These are phyloP conservation scores for Cyclophora punctaria DNA, from an alignment of 2,888 invertebrate genomes.

Conservation along the genomic window DNA sequence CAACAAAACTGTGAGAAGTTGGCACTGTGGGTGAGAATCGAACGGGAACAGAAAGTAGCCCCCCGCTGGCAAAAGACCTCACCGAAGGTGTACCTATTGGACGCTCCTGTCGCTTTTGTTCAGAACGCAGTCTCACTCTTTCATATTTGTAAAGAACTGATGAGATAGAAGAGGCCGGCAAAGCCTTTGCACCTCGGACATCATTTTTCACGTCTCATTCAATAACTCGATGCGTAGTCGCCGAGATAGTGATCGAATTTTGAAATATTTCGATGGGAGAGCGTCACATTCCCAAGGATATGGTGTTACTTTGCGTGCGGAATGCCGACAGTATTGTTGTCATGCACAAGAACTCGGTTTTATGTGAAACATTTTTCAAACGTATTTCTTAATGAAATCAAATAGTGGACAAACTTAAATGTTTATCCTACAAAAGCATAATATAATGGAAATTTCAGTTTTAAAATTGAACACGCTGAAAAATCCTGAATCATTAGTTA, in stretches of 20 bases:
- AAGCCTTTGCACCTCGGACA: constrained; percentile 60
- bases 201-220: constrained; percentile 76
- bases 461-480: too few species aligned
- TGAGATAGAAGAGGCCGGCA: constrained; percentile 54
- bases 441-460: too few species aligned
- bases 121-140: constrained; percentile 47
- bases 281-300: constrained; percentile 70
- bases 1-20: constrained; percentile 61
- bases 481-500: too few species aligned
- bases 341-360: too few species aligned
- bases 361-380: too few species aligned
- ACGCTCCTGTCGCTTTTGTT: constrained; percentile 62
- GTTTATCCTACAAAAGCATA: too few species aligned
- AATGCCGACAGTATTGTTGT: constrained; percentile 34
- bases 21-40: constrained; percentile 50
- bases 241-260: constrained; percentile 71
- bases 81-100: constrained; percentile 34
- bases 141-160: constrained; percentile 23
- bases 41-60: constrained; percentile 35
- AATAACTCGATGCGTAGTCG: constrained; percentile 70
- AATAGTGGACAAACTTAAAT: too few species aligned
- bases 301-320: constrained; percentile 74
- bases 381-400: too few species aligned
- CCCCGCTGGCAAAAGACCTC: constrained; percentile 63
- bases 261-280: constrained; percentile 70